phyloP scores from a whole-genome alignment of 37 sponge, comb jelly and placozoan genomes.

The Bolinopsis microptera region DNA sequence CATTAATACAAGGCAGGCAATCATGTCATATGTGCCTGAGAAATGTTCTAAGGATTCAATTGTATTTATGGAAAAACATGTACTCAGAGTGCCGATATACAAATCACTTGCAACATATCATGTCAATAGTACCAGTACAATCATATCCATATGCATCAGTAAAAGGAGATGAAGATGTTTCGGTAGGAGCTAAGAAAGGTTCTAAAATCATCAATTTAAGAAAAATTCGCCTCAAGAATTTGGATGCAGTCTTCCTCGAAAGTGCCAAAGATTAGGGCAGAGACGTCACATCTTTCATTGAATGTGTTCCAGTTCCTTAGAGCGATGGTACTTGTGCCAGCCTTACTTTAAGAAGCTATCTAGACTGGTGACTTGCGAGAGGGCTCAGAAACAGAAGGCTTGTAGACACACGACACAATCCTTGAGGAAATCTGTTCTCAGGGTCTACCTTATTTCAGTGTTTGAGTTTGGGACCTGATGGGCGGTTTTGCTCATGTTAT shows the following conservation, averaged over 20 bases:
- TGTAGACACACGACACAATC: conserved; percentile 81
- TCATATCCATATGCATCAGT: conserved; percentile 72
- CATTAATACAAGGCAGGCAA: conserved; percentile 44
- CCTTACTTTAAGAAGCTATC: conserved; percentile 94
- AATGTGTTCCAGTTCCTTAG: conserved; percentile 87
- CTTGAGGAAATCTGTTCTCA: conserved; percentile 72
- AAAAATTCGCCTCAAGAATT: conserved; percentile 75
- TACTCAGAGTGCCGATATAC: conserved; percentile 80
- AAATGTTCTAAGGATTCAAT: conserved; percentile 75
- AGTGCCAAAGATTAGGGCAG: conserved; percentile 59
- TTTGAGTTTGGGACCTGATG: conserved; percentile 86
- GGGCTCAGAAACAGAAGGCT: conserved; percentile 91
- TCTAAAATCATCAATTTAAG: conserved; percentile 76
- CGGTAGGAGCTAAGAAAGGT: conserved; percentile 77
- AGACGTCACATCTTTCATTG: conserved; percentile 81
- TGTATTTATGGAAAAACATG: conserved; percentile 74
- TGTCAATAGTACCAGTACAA: conserved; percentile 77
- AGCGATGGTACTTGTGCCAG: conserved; percentile 79
- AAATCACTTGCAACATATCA: conserved; percentile 81
- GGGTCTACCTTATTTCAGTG: conserved; percentile 87
- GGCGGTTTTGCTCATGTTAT: conserved; percentile 92
- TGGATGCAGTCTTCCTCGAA: conserved; percentile 84
- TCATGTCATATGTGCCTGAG: conserved; percentile 74
- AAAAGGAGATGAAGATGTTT: conserved; percentile 84
- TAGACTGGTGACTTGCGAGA: conserved; percentile 89